phyloP scores from a whole-genome alignment of 1,140 invertebrate genomes.

The Drosophila pandora region DNA sequence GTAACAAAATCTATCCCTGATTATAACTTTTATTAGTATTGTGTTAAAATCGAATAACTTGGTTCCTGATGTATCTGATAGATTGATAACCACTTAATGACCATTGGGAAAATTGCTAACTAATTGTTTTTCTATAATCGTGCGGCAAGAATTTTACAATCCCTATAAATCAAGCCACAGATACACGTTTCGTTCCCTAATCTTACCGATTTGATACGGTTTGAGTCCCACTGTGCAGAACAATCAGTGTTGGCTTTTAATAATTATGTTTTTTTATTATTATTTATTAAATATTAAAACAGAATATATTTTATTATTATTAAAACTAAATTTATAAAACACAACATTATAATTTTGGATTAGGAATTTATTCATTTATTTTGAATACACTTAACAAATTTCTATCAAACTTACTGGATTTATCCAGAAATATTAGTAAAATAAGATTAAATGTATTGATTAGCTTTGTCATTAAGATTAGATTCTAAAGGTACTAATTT shows the following conservation, averaged over 20 bases:
- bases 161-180: slow-evolving; percentile 5
- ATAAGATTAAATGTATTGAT: no score
- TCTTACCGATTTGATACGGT: slow-evolving; percentile 22
- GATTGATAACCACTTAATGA: slow-evolving; percentile 18
- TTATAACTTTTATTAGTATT: background rate
- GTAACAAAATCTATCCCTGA: slow-evolving; percentile 12
- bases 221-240: background rate
- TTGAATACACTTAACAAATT: no score
- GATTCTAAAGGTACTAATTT: background rate
- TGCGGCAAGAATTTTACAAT: slow-evolving; percentile 4
- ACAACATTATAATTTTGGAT: no score
- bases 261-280: background rate
- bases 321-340: no score
- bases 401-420: no score
- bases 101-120: slow-evolving; percentile 23
- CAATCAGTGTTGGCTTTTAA: background rate
- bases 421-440: no score
- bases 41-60: background rate
- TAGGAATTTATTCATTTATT: no score
- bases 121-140: slow-evolving; percentile 29
- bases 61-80: background rate
- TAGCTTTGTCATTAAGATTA: no score
- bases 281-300: no score
- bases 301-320: no score
- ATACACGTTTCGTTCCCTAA: slow-evolving; percentile 8